Evolutionary conservation across 2,797 vertebrate genomes (phyloP).

Genomic region (Micropoecilia bifurca): DNA sequence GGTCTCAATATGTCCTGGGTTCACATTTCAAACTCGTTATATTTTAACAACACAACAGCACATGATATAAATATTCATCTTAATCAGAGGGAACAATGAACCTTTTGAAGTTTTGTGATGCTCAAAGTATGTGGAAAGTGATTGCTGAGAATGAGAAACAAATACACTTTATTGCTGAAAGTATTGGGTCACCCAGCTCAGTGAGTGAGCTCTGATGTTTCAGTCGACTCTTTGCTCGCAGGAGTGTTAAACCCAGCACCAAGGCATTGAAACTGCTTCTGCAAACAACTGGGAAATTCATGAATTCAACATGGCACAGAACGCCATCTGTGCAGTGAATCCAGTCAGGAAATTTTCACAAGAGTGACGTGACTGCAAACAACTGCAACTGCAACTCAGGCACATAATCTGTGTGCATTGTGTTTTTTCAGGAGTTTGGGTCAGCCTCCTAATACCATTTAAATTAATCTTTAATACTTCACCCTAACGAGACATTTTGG

Average conservation of each 20-base stretch:
- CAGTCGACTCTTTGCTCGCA: background rate
- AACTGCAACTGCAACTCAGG: background rate
- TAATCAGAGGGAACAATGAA: slow-evolving; percentile 54
- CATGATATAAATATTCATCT: slow-evolving; percentile 70
- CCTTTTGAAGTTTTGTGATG: slow-evolving; percentile 39
- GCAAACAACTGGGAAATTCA: background rate
- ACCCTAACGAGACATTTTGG: background rate
- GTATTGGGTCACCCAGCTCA: background rate
- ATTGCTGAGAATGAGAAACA: slow-evolving; percentile 35
- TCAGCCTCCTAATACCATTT: background rate
- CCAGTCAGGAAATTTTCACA: background rate
- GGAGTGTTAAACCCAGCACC: background rate
- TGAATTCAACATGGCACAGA: background rate
- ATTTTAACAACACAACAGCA: slow-evolving; percentile 71
- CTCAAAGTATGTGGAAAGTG: slow-evolving; percentile 34
- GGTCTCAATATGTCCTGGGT: slow-evolving; percentile 52
- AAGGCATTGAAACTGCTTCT: background rate
- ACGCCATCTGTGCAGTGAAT: background rate
- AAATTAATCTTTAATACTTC: background rate
- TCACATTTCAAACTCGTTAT: slow-evolving; percentile 78
- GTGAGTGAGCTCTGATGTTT: background rate
- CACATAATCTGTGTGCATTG: background rate
- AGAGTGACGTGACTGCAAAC: background rate
- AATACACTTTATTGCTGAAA: slow-evolving; percentile 1
- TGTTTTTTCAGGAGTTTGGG: background rate